Base-by-base conservation (phyloP, 2,113 vertebrate genomes). In the Lathamus discolor region DNA sequence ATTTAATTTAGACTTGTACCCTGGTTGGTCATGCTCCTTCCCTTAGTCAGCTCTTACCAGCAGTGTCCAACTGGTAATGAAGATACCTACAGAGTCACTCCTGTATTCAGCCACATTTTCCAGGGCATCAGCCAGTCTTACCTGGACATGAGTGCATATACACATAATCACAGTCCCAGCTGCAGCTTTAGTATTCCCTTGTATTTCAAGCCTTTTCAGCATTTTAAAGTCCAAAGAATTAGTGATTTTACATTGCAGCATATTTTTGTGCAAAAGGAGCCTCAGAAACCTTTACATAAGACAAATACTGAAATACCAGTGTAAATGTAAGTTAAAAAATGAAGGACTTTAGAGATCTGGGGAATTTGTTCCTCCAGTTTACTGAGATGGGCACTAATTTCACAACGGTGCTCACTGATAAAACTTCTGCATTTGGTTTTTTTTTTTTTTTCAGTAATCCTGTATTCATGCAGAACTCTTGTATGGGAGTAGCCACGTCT, bases 21-120 rank as follows among this genome's bases (percentile, higher is more conserved):
- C 17, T 62, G n/a, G 10, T n/a, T 80, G 20, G 39, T 77, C 20
- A 4, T 31, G 24, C 69, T 75, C 14, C 27, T 87, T 82, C 29
- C 10, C 12, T 59, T 46, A 54, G 17, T 66, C 17, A 57, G 0
- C 22, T 7, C 1, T 63, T 62, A n/a, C 8, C 41, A 75, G 4
- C 17, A 73, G 44, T 44, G 29, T 25, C 33, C 44, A 41, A 18
- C 28, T 76, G 19, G 17, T 46, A 20, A 4, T 62, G 33, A 75
- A 75, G 44, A 17, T 31, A 6, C 29, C 8, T 55, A 27, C 43
- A 82, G 51, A 72, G 29, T 23, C 61, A 22, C 31, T 68, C 16
- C 41, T 80, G 48, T 75, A 39, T 86, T 90, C 6, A 3, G 27
- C 13, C 33, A 51, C 10, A 25, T 80, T n/a, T 76, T 88, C 76